Base-by-base conservation (phyloP, 2,888 invertebrate species). In the Eudemis profundana region DNA sequence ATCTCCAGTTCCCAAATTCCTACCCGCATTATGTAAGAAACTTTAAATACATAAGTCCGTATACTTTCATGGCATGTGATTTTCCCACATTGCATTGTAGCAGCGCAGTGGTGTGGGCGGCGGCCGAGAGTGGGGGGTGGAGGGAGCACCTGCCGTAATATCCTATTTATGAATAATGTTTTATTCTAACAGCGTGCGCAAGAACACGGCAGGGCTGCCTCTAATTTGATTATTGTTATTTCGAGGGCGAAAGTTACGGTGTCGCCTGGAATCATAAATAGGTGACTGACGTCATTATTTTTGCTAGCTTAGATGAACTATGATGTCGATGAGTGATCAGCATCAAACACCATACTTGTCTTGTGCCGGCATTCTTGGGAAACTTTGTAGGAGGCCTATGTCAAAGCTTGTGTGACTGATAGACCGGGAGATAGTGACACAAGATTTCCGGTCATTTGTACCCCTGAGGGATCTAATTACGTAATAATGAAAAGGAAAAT, bases 151-250 rank as follows among this genome's bases (percentile, higher is more conserved):
- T 86, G 86, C 82, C 84, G 87, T 90, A 90, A 90, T 90, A 87
- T 88, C 86, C 90, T 90, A 89, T 90, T 91, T 91, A 91, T 91
- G 91, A 91, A 91, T 90, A 91, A 91, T 90, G 90, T 91, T 91
- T 90, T 90, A 90, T 91, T 90, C 91, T 87, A 88, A 86, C 84
- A 87, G 89, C 90, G 90, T 91, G 85, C 90, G 87, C 53, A 56
- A 46, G 67, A 67, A 70, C 69, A 68, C 60, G 67, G 49, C 73
- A 85, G 84, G 83, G 84, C 66, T 83, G 84, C 29, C 74, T 65
- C 53, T 60, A 47, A 65, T 65, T 60, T 40, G 59, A 65, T 65
- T 65, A 65, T 53, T 50, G 42, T 49, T 56, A 56, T 56, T 54
- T 63, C 56, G 56, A 50, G 57, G 51, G 59, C 59, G 38, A 23